These are phyloP conservation scores for Apodemia zela DNA, from an alignment of 2,888 invertebrate genomes.

Conservation along the genomic window DNA sequence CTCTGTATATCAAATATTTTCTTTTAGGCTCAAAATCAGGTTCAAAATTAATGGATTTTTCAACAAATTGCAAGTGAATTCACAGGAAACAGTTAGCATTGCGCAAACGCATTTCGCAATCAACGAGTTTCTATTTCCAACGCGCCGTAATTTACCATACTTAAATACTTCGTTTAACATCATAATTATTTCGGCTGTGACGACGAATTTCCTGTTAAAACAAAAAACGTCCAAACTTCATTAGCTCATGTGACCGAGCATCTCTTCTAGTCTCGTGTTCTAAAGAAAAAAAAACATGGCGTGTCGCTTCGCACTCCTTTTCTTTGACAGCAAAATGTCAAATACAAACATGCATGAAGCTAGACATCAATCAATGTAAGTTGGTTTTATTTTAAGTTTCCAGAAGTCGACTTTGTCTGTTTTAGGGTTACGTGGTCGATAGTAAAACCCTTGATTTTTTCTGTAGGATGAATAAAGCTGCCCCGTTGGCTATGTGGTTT, in stretches of 20 bases:
- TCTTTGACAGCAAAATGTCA: constrained; percentile 64
- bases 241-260: constrained; percentile 41
- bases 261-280: constrained; percentile 57
- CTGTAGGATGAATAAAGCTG: not conserved
- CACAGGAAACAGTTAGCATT: not conserved
- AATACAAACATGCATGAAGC: constrained; percentile 64
- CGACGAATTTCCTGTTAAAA: constrained; percentile 53
- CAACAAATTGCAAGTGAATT: no score
- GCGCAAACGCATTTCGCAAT: not conserved
- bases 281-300: constrained; percentile 56
- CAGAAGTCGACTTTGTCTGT: constrained; percentile 46
- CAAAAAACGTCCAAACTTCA: constrained; percentile 41
- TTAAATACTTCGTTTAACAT: constrained; percentile 20
- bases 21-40: no score
- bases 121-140: constrained; percentile 2
- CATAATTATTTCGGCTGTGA: constrained; percentile 40
- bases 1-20: no score
- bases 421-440: constrained; percentile 32
- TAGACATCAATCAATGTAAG: constrained; percentile 70
- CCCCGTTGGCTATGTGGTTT: no score
- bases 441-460: not conserved
- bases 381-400: constrained; percentile 60
- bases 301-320: constrained; percentile 60
- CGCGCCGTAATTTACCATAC: constrained; percentile 5
- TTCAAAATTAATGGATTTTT: no score